These are phyloP conservation scores for Holothuria scabra DNA, from an alignment of 53 echinoderm and acorn worm species.

Conservation along the genomic window DNA sequence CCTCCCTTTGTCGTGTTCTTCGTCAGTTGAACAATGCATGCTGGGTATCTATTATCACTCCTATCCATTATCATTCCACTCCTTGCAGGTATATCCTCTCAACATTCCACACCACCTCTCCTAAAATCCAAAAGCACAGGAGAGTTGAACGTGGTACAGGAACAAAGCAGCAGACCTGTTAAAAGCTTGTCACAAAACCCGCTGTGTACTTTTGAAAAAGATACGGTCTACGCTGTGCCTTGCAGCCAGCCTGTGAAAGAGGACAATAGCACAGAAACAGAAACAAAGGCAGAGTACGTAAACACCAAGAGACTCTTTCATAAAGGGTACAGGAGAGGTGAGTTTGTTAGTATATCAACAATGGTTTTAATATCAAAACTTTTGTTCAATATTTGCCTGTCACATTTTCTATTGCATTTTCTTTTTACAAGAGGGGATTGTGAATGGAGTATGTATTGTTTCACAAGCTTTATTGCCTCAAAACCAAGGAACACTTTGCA, in stretches of 20 bases:
- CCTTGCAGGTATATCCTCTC: conserved; percentile 1
- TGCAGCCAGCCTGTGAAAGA: not conserved
- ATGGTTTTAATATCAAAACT: no score
- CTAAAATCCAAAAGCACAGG: conserved; percentile 9
- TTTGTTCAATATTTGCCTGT: no score
- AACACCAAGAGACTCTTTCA: conserved; percentile 22
- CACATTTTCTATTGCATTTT: no score
- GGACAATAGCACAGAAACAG: not conserved
- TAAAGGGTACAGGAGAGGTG: not conserved
- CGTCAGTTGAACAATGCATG: not conserved
- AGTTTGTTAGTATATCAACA: not conserved
- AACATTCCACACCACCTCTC: no score
- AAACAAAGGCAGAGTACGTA: not conserved
- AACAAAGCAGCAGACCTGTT: not conserved
- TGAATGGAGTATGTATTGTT: no score
- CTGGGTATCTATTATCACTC: not conserved
- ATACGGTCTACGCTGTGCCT: conserved; percentile 11
- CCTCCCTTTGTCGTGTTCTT: not conserved
- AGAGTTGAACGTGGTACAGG: not conserved
- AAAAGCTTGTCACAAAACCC: conserved; percentile 27
- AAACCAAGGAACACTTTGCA: no score
- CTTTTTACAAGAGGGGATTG: no score
- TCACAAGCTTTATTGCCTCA: no score
- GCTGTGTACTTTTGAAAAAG: not conserved
- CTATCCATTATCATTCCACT: conserved; percentile 25